Base-by-base conservation (phyloP, 2,113 vertebrate genomes). In the Cinclus mexicanus region DNA sequence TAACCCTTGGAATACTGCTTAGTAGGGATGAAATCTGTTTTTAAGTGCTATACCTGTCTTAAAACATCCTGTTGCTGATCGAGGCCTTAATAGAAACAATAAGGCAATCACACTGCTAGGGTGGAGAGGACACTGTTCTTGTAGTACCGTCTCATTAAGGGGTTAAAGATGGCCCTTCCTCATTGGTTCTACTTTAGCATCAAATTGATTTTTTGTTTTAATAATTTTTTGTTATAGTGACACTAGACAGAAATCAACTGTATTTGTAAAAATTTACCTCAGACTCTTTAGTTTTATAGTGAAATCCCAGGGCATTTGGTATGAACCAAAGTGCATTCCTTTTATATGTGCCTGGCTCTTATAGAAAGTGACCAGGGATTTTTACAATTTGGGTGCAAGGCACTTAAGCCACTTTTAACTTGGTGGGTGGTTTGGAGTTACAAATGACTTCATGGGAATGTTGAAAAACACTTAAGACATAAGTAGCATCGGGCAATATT, bases 321-420 rank as follows among this genome's bases (percentile, higher is more conserved):
- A 98, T 98, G 97, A 99, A 99, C 99, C 99, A 99, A 99, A 99
- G 99, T 99, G 99, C 99, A 99, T 99, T 99, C 99, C 99, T 99
- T 99, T 99, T 98, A 91, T 98, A 98, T 97, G 92, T 98, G 94
- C 98, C 98, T 98, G 98, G 98, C 98, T 98, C 91, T 94, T 96
- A 91, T 78, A 94, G 35, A 94, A 97, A 94, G 94, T 78, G 91
- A 97, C 98, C 98, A 98, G 98, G 97, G 96, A 92, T 98, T 98
- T 98, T 98, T 98, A 98, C 97, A 98, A 97, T 97, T 98, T 98
- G 97, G 97, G 97, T 98, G 98, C 98, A 97, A 98, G 97, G 97
- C 98, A 98, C 98, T 98, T 98, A 96, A 97, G 98, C 98, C 98
- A 98, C 97, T 98, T 98, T 98, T 98, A 98, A 97, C 96, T 98